These are phyloP conservation scores for Alca torda DNA, from an alignment of 2,797 vertebrate genomes.

Conservation along the genomic window DNA sequence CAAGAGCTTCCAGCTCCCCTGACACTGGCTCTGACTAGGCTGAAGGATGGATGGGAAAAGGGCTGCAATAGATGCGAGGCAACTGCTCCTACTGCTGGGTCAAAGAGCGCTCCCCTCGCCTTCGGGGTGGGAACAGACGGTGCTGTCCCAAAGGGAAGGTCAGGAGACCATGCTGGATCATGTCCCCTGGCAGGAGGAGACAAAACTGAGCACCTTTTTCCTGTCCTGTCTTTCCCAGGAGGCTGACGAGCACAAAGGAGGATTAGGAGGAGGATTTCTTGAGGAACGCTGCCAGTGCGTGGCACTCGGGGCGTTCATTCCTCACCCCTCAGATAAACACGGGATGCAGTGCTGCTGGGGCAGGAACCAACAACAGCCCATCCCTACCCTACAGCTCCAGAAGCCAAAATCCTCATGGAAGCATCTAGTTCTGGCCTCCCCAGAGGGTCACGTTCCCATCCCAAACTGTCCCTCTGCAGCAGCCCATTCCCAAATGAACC, in stretches of 20 bases:
- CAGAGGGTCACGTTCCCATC: not conserved
- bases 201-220: not conserved
- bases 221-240: not conserved
- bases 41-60: constrained; percentile 56
- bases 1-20: not conserved
- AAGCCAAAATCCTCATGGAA: not conserved
- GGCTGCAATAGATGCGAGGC: not conserved
- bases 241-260: not conserved
- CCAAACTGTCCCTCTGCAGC: not conserved
- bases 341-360: not conserved
- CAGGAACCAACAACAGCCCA: not conserved
- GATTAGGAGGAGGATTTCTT: not conserved
- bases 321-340: not conserved
- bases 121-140: not conserved
- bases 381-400: not conserved
- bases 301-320: not conserved
- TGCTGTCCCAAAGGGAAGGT: not conserved
- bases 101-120: not conserved
- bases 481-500: not conserved
- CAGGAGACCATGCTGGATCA: not conserved
- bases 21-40: not conserved
- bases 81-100: constrained; percentile 5
- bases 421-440: not conserved
- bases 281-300: not conserved
- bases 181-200: not conserved